Base-by-base conservation (phyloP, 2,113 vertebrate species). In the Tachuris rubrigastra region DNA sequence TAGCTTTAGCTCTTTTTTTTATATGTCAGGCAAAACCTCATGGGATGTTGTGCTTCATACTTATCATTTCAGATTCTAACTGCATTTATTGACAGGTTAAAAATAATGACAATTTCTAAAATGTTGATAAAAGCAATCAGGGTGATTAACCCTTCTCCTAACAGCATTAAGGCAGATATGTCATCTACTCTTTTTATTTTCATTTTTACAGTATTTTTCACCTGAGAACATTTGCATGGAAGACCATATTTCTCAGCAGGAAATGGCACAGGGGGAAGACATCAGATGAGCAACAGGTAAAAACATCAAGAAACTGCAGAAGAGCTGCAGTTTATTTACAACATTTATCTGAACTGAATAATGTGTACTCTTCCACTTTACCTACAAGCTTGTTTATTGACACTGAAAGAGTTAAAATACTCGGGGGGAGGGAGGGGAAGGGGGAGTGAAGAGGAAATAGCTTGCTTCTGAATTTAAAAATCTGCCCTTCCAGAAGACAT, bases 11-110 rank as follows among this genome's bases (percentile, higher is more conserved):
- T 1, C 9, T 8, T 39, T 10, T 5, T 27, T 37, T 27, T 37
- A 12, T 2, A 10, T 5, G 19, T n/a, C 31, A 7, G 0, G 0
- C 5, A 49, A 39, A 79, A 22, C 4, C 5, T 35, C 8, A 2
- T 1, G 12, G 14, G 28, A 9, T 18, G 23, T 5, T 12, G 0
- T 5, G 22, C 12, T 41, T 46, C 50, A 46, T 12, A 21, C 4
- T 49, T 53, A 19, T 1, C 30, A 30, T 0, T 17, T 18, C 28
- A 74, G 12, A 16, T 53, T 59, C 19, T 33, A 58, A 35, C 12
- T 42, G 16, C 6, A 5, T 86, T 71, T 62, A 35, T 66, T 19
- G 10, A 39, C 1, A 1, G 30, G 20, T 31, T 10, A 76, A 41
- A 85, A 52, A n/a, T 14, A 17, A 23, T 3, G 3, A 68, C 5